Conservation (phyloP, 2,888 invertebrate species). For the Argyra leucocephala region DNA sequence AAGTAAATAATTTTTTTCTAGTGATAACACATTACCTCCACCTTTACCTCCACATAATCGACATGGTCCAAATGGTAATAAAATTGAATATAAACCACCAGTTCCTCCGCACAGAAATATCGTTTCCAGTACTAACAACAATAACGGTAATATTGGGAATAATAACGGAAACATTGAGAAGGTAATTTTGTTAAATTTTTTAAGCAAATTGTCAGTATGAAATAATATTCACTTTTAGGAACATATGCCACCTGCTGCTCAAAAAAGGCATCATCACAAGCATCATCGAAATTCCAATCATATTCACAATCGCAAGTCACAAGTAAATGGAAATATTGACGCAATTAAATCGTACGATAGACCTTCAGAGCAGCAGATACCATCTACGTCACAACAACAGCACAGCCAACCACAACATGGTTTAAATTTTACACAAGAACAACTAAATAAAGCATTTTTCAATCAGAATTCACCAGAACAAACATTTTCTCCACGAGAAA, state of each 20-base stretch:
- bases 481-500: conserved; percentile 27
- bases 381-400: conserved; percentile 11
- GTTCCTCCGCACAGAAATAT: conserved; percentile 78
- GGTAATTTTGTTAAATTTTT: conserved; percentile 20
- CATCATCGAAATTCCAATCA: conserved; percentile 33
- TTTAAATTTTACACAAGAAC: conserved; percentile 28
- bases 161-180: conserved; percentile 23
- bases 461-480: conserved; percentile 28
- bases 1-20: conserved; percentile 25
- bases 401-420: conserved; percentile 19
- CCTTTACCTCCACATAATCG: conserved; percentile 47
- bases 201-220: background rate
- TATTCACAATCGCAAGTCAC: conserved; percentile 26
- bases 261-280: conserved; percentile 33
- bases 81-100: conserved; percentile 73
- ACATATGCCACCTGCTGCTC: conserved; percentile 20
- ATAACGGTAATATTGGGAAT: conserved; percentile 26
- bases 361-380: conserved; percentile 24
- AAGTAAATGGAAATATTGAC: conserved; percentile 25
- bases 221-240: conserved; percentile 13
- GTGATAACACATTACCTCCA: conserved; percentile 44
- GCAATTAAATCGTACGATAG: conserved; percentile 26
- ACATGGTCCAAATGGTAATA: conserved; percentile 42
- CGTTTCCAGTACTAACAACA: conserved; percentile 50
- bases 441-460: conserved; percentile 28